Percentiles rank a stretch among this genome's conserved stretches.
Conservation (phyloP, 2,113 vertebrate species). For the Campylorhamphus procurvoides region DNA sequence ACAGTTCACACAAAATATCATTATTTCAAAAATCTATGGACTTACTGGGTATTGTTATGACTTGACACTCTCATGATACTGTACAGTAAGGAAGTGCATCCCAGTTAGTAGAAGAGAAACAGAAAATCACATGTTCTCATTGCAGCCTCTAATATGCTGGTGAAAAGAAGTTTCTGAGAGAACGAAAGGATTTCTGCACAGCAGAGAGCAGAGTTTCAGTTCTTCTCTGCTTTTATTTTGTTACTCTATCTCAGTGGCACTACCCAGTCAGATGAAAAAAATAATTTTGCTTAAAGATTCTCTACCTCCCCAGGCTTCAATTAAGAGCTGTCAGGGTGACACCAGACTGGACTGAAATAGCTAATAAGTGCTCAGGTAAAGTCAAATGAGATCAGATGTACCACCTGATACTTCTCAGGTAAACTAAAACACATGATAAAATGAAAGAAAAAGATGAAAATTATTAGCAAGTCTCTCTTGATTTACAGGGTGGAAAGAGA, state of each 20-base stretch:
- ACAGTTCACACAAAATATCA: neutral
- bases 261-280: neutral
- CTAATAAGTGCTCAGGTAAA: neutral
- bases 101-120: neutral
- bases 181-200: neutral
- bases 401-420: neutral
- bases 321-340: rapidly evolving
- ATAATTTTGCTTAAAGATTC: neutral
- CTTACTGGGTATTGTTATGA: neutral
- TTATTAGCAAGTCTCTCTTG: neutral
- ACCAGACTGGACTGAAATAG: neutral
- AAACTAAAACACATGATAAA: neutral
- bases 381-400: neutral
- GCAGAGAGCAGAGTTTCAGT: neutral
- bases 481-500: neutral
- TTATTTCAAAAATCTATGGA: neutral
- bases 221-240: neutral
- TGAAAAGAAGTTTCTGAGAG: neutral
- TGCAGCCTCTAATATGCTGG: neutral
- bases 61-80: neutral
- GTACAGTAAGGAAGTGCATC: neutral
- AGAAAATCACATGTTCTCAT: neutral
- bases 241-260: neutral
- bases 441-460: neutral
- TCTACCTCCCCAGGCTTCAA: neutral